phyloP scores from a whole-genome alignment of 2,888 invertebrate genomes.

The Galerucella nymphaeae region DNA sequence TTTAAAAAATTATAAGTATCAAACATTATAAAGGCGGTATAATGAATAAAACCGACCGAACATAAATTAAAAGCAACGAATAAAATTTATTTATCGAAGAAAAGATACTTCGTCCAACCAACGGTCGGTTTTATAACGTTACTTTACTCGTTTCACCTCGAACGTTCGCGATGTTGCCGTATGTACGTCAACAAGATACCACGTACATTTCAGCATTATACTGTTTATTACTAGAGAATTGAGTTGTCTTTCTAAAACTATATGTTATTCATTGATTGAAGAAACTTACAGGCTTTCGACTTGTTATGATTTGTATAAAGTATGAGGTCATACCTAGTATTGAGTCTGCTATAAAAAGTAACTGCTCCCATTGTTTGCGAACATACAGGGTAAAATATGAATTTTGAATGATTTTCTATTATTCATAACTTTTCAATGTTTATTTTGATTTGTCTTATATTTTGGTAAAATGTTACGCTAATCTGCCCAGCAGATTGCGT shows the following conservation, averaged over 20 bases:
- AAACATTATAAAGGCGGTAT: constrained; percentile 12
- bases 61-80: constrained; percentile 36
- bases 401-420: too few relatives aligned
- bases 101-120: constrained; percentile 29
- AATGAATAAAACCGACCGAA: constrained; percentile 23
- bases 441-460: too few relatives aligned
- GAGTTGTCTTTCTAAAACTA: not conserved
- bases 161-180: constrained; percentile 27
- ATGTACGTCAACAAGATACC: not conserved
- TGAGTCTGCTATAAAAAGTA: too few relatives aligned
- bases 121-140: constrained; percentile 45
- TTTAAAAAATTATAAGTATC: not conserved
- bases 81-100: constrained; percentile 38
- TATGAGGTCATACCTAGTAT: too few relatives aligned
- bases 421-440: too few relatives aligned
- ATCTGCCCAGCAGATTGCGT: too few relatives aligned
- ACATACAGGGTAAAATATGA: too few relatives aligned
- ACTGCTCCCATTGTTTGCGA: too few relatives aligned
- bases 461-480: too few relatives aligned
- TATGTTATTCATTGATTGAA: not conserved
- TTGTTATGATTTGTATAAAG: not conserved
- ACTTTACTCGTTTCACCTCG: constrained; percentile 52
- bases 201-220: not conserved
- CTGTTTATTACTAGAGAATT: not conserved
- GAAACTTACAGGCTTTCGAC: not conserved